Evolutionary conservation across 2,797 vertebrate species (phyloP), one percentile per base, ranked within the genome.

Genomic region (Cuniculus paca): DNA sequence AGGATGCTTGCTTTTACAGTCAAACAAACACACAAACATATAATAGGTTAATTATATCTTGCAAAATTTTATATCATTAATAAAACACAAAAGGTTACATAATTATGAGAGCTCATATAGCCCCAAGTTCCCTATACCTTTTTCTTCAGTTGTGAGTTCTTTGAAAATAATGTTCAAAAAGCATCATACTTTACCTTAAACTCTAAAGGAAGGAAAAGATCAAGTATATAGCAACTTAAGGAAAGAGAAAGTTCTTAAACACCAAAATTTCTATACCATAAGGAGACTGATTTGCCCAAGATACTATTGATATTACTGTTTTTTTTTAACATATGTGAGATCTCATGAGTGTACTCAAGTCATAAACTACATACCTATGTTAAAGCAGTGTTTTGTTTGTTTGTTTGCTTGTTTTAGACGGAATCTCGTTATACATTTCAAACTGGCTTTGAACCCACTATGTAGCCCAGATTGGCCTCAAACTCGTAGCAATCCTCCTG

Each of bases 161-260:
- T 88, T 20, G 42, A 82, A 95, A 85, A 80, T 6, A n/a, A 48
- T 19, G 8, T 91, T 85, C 14, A 70, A 82, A 19, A 82, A 50
- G 6, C 19, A 82, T 48, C 42, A 17, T 4, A n/a, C 16, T 58
- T 39, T 2, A 58, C 34, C 28, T 39, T 22, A 26, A 65, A 88
- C 16, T 82, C 9, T 79, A 7, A 79, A 70, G 84, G 58, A 89
- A 85, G 22, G 45, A 42, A 52, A 91, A 0, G 12, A 63, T 45
- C 20, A 39, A 31, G 31, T n/a, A 39, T 19, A 48, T 3, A 79
- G 54, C 50, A 74, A 92, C 24, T 42, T 2, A 50, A 48, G 45
- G 45, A 88, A 31, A 48, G 16, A 52, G 56, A 83, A 91, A 86
- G 24, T 88, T 85, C 48, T 93, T 78, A 48, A 95, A 95, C 4